Evolutionary conservation across 2,888 invertebrate species (phyloP), one percentile per base, ranked within the genome.

Genomic region (Brenthis ino): DNA sequence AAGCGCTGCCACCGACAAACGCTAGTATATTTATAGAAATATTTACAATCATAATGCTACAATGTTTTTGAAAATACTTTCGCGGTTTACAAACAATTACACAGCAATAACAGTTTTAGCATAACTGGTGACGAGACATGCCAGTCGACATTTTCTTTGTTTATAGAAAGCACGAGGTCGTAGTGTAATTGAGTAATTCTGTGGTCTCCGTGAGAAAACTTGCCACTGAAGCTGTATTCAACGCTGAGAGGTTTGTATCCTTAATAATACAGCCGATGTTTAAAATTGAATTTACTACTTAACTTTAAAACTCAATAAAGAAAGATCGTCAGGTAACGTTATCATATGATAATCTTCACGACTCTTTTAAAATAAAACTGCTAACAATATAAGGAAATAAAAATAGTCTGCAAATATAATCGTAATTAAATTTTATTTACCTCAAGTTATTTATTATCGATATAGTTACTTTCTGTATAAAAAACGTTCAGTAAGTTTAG

Each of bases 51-150:
- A 85, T 68, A 74, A 69, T 65, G 75, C 77, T 85, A 83, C 84
- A 84, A 85, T 84, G 85, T 86, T 78, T 74, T 76, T 74, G 65
- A 80, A 81, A 79, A 80, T 76, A 77, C 80, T 73, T 78, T 79
- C 65, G 85, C 72, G 87, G 89, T 91, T 91, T 91, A 85, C 81
- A 90, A 91, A 91, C 87, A 90, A 72, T 75, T 77, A 79, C 77
- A 77, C 74, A 76, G 75, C 79, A 82, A 82, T 80, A 81, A 82
- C 80, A 82, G 77, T 76, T 75, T 75, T 72, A 76, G 75, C 67
- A 67, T 72, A 77, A 72, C 75, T 74, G 28, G 53, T 72, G 63
- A 63, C 53, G 74, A 67, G 71, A 76, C 68, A 73, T 67, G 76
- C 80, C 88, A 91, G 87, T 89, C 73, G 70, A 72, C 76, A 69